Conservation (phyloP, 2,888 invertebrate genomes). For the Drosophila borborema region DNA sequence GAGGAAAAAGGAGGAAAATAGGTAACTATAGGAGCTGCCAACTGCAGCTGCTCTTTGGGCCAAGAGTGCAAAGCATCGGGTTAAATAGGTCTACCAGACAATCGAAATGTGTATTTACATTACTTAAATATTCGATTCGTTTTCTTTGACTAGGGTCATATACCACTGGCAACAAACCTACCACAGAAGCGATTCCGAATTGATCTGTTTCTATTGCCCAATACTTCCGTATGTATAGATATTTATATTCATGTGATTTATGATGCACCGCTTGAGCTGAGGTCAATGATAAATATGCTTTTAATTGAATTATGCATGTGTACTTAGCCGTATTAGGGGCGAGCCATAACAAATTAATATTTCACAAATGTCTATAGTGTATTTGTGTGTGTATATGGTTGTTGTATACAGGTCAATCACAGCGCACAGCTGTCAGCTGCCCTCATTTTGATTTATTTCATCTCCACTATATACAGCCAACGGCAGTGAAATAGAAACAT, state of each 20-base stretch:
- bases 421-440: slow-evolving; percentile 34
- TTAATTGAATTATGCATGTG: slow-evolving; percentile 48
- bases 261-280: slow-evolving; percentile 13
- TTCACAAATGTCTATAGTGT: slow-evolving; percentile 17
- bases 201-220: slow-evolving; percentile 30
- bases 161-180: slow-evolving; percentile 14
- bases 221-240: slow-evolving; percentile 19
- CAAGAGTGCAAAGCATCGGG: slow-evolving; percentile 73
- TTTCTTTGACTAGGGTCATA: slow-evolving; percentile 21
- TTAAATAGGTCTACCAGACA: slow-evolving; percentile 68
- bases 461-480: slow-evolving; percentile 9
- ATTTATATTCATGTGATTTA: slow-evolving; percentile 23
- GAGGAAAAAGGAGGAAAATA: not conserved
- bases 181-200: slow-evolving; percentile 29
- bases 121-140: slow-evolving; percentile 17
- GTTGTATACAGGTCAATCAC: slow-evolving; percentile 47
- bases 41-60: slow-evolving; percentile 50
- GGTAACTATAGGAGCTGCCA: slow-evolving; percentile 49
- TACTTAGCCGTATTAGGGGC: slow-evolving; percentile 40
- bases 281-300: slow-evolving; percentile 46
- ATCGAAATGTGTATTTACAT: slow-evolving; percentile 26
- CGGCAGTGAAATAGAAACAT: not conserved
- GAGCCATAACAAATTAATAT: slow-evolving; percentile 47
- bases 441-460: slow-evolving; percentile 20
- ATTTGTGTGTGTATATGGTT: not conserved